These are phyloP conservation scores for Aeoliscus strigatus DNA, from an alignment of 2,797 vertebrate genomes.

Conservation along the genomic window DNA sequence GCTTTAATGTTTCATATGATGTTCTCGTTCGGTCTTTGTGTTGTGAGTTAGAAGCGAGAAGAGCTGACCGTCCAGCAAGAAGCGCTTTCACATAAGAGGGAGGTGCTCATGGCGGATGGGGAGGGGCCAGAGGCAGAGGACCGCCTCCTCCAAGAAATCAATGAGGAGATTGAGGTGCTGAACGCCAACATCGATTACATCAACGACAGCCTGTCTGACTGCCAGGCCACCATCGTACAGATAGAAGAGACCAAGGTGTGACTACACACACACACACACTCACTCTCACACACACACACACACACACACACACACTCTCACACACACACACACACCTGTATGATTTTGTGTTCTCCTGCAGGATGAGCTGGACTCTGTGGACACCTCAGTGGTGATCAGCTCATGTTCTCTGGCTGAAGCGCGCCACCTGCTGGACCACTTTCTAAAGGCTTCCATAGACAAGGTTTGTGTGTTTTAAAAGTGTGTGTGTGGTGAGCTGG, in stretches of 20 bases:
- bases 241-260: conserved; percentile 95
- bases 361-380: conserved; percentile 96
- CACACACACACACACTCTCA: conserved; percentile 7
- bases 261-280: not conserved
- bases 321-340: conserved; percentile 4
- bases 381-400: conserved; percentile 96
- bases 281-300: not conserved
- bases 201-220: conserved; percentile 93
- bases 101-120: conserved; percentile 76
- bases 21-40: conserved; percentile 19
- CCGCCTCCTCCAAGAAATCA: conserved; percentile 87
- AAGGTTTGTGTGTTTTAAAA: conserved; percentile 71
- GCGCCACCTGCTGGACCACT: conserved; percentile 91
- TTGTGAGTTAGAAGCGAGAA: conserved; percentile 87
- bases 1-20: too few relatives aligned
- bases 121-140: conserved; percentile 82
- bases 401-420: conserved; percentile 96
- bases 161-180: conserved; percentile 91
- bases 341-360: conserved; percentile 40
- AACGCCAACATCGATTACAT: conserved; percentile 98
- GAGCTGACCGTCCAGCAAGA: conserved; percentile 91
- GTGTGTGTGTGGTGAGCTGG: too few relatives aligned
- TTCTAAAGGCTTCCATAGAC: conserved; percentile 94
- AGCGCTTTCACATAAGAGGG: conserved; percentile 79
- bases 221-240: conserved; percentile 97